Base-by-base conservation (phyloP, 1,140 invertebrate genomes). In the Coenobita brevimanus region DNA sequence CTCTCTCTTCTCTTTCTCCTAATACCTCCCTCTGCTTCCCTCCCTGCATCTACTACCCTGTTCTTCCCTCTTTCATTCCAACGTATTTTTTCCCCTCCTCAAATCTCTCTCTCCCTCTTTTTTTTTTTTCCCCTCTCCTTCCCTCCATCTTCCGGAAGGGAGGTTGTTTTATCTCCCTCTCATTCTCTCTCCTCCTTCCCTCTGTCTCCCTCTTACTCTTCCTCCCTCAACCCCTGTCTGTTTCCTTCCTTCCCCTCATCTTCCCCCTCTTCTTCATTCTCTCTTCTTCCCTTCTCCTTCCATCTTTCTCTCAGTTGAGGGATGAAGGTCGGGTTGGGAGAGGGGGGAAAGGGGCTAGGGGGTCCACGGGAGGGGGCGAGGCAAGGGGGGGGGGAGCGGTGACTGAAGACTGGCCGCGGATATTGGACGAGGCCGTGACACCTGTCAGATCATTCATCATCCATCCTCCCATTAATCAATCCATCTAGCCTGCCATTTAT, bases 371-470 rank as follows among this genome's bases (percentile, higher is more conserved):
- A 50, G 46, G 17, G 57, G n/a, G 33, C 30, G 30, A 62, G 50
- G n/a, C 27, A 33, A 57, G 43, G 15, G 15, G 36, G 3, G 62
- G 17, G 38, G 30, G 62, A 50, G 46, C 54, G 75, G 75, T 64
- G 82, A 73, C 73, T 75, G 82, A 75, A 79, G 84, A 81, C 60
- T 54, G 78, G 76, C 64, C 76, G 36, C 41, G 80, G 80, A 88
- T 88, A 82, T 88, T 82, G 80, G 80, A 88, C 54, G 67, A 67
- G 79, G 67, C 64, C 67, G 80, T 76, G 71, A 75, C 79, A 82
- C 80, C 86, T 82, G 80, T 87, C 85, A 80, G 76, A 57, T 87
- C 85, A 87, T 87, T 67, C 85, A 87, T 87, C 85, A 87, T 87
- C 85, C 85, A 87, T 80, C 76, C 62, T 71, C 57, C 43, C 85